phyloP scores from a whole-genome alignment of 2,888 invertebrate genomes.

The Lottia gigantea region DNA sequence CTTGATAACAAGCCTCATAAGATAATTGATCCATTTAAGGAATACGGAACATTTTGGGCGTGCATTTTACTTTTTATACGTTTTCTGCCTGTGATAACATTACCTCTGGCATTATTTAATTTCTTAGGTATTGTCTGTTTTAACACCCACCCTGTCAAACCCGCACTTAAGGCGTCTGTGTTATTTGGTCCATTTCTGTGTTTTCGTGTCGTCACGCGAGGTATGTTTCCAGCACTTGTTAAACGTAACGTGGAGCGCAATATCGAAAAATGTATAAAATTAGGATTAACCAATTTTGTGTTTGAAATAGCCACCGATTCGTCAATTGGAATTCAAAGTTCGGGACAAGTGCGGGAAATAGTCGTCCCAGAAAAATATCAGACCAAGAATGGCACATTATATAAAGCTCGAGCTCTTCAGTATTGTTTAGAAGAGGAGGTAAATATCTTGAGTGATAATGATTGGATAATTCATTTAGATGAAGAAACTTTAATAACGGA shows the following conservation, averaged over 20 bases:
- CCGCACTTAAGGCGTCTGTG: constrained; percentile 47
- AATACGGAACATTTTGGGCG: too few species aligned
- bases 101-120: constrained; percentile 52
- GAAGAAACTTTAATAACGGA: constrained; percentile 59
- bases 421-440: constrained; percentile 33
- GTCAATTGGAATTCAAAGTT: constrained; percentile 23
- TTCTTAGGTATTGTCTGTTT: constrained; percentile 51
- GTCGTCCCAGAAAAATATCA: constrained; percentile 48
- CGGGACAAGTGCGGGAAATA: constrained; percentile 36
- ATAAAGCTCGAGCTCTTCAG: constrained; percentile 31
- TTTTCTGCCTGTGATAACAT: constrained; percentile 40
- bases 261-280: constrained; percentile 37
- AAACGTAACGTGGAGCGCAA: constrained; percentile 36
- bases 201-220: constrained; percentile 46
- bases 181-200: constrained; percentile 49
- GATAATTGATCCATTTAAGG: too few species aligned
- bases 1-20: too few species aligned
- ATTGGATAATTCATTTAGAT: constrained; percentile 61
- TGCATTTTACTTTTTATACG: constrained; percentile 26
- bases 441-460: constrained; percentile 49
- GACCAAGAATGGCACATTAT: constrained; percentile 41
- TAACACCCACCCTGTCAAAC: constrained; percentile 48
- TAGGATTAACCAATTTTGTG: constrained; percentile 41
- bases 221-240: constrained; percentile 39
- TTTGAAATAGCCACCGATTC: constrained; percentile 49